Evolutionary conservation across 2,113 vertebrate species (phyloP).

Genomic region (Ifrita kowaldi): DNA sequence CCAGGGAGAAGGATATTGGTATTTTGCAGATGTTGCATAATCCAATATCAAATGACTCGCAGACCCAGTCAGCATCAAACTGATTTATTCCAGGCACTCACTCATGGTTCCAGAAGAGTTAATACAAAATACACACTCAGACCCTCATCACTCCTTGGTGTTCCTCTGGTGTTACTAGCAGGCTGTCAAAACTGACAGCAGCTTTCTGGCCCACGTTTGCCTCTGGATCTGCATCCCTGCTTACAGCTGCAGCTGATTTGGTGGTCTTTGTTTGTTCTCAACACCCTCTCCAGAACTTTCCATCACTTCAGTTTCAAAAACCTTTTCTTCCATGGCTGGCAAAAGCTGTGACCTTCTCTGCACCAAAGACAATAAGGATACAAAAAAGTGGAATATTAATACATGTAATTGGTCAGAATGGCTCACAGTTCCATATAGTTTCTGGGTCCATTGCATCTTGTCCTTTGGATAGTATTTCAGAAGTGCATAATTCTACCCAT

Average conservation of each 20-base stretch:
- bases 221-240: constrained; percentile 66
- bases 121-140: constrained; percentile 58
- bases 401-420: neutral
- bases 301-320: constrained; percentile 43
- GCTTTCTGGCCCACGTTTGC: constrained; percentile 77
- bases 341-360: constrained; percentile 70
- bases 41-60: neutral
- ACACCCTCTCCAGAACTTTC: constrained; percentile 32
- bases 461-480: neutral
- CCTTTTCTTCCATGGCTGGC: constrained; percentile 72
- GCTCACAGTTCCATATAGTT: neutral
- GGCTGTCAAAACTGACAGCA: constrained; percentile 67
- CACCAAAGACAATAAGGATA: constrained; percentile 70
- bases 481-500: neutral
- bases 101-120: neutral
- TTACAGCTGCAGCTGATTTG: constrained; percentile 62
- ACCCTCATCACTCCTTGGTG: constrained; percentile 71
- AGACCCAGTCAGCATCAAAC: neutral
- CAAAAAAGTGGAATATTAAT: neutral
- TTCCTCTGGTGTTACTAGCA: constrained; percentile 71
- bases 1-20: neutral
- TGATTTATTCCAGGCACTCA: neutral
- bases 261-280: constrained; percentile 71
- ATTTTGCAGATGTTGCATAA: neutral
- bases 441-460: neutral